A percentile compares a stretch with the other conserved stretches of the same genome.
Evolutionary conservation across 2,888 invertebrate genomes (phyloP).

Genomic region (Rosalia funebris): DNA sequence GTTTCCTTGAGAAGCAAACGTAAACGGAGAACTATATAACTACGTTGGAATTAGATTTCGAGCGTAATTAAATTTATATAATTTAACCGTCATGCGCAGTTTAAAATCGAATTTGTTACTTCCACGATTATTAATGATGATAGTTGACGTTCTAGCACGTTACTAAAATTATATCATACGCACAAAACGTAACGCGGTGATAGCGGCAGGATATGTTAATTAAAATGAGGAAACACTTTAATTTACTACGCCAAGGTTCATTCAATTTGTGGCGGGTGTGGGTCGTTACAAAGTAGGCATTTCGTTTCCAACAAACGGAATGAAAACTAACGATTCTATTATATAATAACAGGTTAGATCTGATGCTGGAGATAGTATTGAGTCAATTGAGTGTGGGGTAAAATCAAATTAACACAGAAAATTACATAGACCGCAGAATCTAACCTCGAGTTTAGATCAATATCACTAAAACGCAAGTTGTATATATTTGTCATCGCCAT

Average conservation of each 20-base stretch:
- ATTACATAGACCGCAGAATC: too few species aligned
- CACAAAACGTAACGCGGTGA: not conserved
- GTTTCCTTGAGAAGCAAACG: not conserved
- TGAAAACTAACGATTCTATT: not conserved
- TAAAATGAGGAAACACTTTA: conserved; percentile 19
- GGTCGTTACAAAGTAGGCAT: not conserved
- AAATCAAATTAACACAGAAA: too few species aligned
- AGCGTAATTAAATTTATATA: conserved; percentile 18
- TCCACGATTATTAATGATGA: conserved; percentile 11
- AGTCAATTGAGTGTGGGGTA: too few species aligned
- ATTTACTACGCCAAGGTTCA: conserved; percentile 13
- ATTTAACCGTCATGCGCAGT: conserved; percentile 17
- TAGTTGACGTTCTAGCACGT: conserved; percentile 1
- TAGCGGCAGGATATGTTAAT: conserved; percentile 17
- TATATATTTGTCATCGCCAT: too few species aligned
- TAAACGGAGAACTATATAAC: conserved; percentile 14
- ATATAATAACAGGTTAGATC: conserved; percentile 1
- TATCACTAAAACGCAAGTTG: too few species aligned
- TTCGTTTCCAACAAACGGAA: not conserved
- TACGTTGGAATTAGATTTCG: conserved; percentile 12
- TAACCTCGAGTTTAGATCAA: too few species aligned
- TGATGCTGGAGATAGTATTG: not conserved
- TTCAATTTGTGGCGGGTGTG: conserved; percentile 2
- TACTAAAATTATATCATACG: conserved; percentile 8
- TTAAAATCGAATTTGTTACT: conserved; percentile 23